phyloP scores from a whole-genome alignment of 2,888 invertebrate species.

The Colostygia pectinataria region DNA sequence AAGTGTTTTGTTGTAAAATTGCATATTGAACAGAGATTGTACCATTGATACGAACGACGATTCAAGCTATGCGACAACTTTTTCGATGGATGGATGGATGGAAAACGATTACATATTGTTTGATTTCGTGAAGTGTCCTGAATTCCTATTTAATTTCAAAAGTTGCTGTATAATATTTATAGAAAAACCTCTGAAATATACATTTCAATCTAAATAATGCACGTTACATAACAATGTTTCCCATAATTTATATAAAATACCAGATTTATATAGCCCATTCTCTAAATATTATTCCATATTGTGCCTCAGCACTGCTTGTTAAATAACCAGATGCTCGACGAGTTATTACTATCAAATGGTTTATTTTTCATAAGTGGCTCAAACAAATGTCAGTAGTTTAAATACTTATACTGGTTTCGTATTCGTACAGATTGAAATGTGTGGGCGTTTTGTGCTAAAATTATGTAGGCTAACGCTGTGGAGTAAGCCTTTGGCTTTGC shows the following conservation, averaged over 20 bases:
- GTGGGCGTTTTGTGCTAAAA: constrained; percentile 21
- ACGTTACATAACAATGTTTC: neutral
- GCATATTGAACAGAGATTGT: too few relatives aligned
- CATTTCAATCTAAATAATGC: too few relatives aligned
- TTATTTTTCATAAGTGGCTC: constrained; percentile 44
- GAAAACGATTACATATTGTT: too few relatives aligned
- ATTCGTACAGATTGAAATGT: constrained; percentile 14
- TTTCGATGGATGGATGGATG: too few relatives aligned
- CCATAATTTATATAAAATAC: constrained; percentile 9
- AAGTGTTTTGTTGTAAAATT: too few relatives aligned
- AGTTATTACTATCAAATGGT: constrained; percentile 24
- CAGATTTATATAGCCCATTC: constrained; percentile 6
- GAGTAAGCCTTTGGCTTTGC: constrained; percentile 2
- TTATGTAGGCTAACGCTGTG: constrained; percentile 10
- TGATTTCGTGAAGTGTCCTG: too few relatives aligned
- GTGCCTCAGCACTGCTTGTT: constrained; percentile 18
- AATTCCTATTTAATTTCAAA: too few relatives aligned
- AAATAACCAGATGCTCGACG: constrained; percentile 10
- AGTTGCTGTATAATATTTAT: too few relatives aligned
- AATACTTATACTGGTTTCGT: constrained; percentile 37
- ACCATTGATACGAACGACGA: too few relatives aligned
- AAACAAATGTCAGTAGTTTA: constrained; percentile 49
- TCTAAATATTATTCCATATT: constrained; percentile 16
- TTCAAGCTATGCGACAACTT: too few relatives aligned
- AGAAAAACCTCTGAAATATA: too few relatives aligned